Conservation (phyloP, 2,113 vertebrate genomes). For the Alexandromys fortis region DNA sequence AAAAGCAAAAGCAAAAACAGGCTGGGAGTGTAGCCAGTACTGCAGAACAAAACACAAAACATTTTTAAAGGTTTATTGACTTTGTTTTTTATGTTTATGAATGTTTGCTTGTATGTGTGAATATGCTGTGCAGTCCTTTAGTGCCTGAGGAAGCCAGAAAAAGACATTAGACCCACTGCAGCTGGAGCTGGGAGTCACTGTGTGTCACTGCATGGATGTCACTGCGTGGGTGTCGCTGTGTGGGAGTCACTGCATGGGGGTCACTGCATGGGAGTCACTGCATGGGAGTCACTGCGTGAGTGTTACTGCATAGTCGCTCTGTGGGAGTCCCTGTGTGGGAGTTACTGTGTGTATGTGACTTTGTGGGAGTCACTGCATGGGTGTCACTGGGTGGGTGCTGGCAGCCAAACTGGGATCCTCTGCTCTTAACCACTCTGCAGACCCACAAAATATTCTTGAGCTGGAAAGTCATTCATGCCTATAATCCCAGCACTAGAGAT, state of each 20-base stretch:
- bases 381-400: not conserved
- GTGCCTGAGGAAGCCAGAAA: not conserved
- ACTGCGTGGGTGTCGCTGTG: too few species aligned
- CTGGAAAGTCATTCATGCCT: not conserved
- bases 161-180: not conserved
- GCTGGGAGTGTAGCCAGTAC: not conserved
- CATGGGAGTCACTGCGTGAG: too few species aligned
- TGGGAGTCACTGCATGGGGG: rapidly evolving
- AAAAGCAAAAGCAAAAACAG: not conserved
- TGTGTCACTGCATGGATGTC: not conserved
- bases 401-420: not conserved
- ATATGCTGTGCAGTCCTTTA: not conserved
- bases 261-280: too few species aligned
- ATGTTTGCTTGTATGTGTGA: not conserved
- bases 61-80: not conserved
- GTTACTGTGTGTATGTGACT: too few species aligned
- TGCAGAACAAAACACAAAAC: not conserved
- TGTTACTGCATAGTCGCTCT: too few species aligned
- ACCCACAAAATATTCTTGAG: not conserved
- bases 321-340: too few species aligned
- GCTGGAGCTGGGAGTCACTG: not conserved
- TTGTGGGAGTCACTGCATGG: too few species aligned
- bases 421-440: not conserved
- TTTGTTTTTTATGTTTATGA: not conserved
- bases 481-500: not conserved